phyloP scores from a whole-genome alignment of 2,797 vertebrate species.

The Syngnathus acus region DNA sequence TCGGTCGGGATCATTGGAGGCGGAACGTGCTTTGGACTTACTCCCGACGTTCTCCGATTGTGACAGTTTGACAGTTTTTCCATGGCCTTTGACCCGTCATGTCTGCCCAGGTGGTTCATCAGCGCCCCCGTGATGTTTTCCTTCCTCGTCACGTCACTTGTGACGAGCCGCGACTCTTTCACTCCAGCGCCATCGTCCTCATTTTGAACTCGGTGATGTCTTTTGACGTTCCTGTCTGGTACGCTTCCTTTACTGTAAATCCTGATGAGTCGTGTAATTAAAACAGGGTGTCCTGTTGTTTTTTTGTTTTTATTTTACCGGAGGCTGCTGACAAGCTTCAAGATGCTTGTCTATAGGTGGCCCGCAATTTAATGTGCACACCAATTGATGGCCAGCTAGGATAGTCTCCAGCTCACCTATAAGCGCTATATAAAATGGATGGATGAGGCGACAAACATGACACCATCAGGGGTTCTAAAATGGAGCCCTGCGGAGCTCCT shows the following conservation, averaged over 20 bases:
- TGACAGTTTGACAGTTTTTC: slow-evolving; percentile 42
- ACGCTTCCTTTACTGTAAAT: slow-evolving; percentile 2
- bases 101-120: slow-evolving; percentile 36
- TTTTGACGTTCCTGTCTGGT: slow-evolving; percentile 12
- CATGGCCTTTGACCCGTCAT: slow-evolving; percentile 25
- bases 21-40: slow-evolving; percentile 6
- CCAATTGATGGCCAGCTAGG: too few species aligned
- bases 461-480: too few species aligned
- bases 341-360: too few species aligned
- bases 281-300: not conserved
- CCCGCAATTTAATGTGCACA: too few species aligned
- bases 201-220: slow-evolving; percentile 28
- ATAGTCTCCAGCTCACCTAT: too few species aligned
- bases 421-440: too few species aligned
- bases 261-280: slow-evolving; percentile 19
- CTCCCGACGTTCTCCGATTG: slow-evolving; percentile 11
- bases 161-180: slow-evolving; percentile 11
- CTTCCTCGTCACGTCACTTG: not conserved
- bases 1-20: slow-evolving; percentile 13
- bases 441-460: too few species aligned
- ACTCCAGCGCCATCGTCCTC: slow-evolving; percentile 16
- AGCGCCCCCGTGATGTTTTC: not conserved
- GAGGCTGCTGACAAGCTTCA: too few species aligned
- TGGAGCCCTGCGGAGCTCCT: too few species aligned
- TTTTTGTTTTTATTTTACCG: not conserved